Evolutionary conservation across 2,113 vertebrate genomes (phyloP).

Genomic region (Syrrhaptes paradoxus): DNA sequence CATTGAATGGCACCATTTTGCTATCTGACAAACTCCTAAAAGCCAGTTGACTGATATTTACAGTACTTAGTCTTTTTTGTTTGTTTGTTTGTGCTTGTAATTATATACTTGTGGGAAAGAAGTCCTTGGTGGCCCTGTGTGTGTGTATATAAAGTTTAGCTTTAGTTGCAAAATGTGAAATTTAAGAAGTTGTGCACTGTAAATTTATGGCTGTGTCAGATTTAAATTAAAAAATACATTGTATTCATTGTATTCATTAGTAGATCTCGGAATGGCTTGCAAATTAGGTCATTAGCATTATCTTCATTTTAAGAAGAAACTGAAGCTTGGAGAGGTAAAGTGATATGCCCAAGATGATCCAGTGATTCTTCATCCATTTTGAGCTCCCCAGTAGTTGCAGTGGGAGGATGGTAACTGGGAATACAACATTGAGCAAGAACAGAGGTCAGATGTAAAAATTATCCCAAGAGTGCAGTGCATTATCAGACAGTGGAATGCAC

Average conservation of each 20-base stretch:
- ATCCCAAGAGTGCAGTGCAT: not conserved
- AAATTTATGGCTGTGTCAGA: not conserved
- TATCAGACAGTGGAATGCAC: not conserved
- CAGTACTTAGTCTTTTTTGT: not conserved
- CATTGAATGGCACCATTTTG: not conserved
- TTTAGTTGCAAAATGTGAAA: not conserved
- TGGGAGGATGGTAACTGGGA: not conserved
- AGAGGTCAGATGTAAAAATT: not conserved
- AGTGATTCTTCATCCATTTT: not conserved
- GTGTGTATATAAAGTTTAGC: not conserved
- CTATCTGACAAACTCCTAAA: not conserved
- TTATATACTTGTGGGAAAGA: not conserved
- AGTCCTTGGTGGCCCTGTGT: not conserved
- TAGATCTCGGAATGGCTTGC: not conserved
- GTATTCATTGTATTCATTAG: not conserved
- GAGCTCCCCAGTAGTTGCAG: not conserved
- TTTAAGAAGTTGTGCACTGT: not conserved
- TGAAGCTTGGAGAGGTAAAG: not conserved
- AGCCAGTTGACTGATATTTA: not conserved
- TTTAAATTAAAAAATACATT: not conserved
- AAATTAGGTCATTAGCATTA: conserved; percentile 30
- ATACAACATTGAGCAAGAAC: not conserved
- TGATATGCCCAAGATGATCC: not conserved
- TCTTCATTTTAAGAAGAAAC: not conserved
- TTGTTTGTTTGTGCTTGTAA: not conserved